Evolutionary conservation across 2,888 invertebrate species (phyloP).

Genomic region (Lutraria lutraria): DNA sequence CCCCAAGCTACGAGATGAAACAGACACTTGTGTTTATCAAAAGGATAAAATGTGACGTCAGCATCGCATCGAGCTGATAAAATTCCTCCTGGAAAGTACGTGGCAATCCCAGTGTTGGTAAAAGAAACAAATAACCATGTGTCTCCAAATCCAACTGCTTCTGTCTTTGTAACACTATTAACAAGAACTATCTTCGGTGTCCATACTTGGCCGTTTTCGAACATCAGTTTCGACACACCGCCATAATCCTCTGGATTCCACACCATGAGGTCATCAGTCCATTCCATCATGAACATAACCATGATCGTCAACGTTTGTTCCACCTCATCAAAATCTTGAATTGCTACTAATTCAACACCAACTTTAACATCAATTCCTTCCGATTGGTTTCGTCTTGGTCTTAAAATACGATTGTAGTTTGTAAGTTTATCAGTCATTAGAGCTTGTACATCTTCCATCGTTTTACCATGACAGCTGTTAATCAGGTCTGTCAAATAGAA

Average conservation of each 20-base stretch:
- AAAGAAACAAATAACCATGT: slow-evolving; percentile 31
- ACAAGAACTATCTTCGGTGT: slow-evolving; percentile 50
- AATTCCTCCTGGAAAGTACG: slow-evolving; percentile 36
- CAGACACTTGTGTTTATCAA: slow-evolving; percentile 39
- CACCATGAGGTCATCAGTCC: slow-evolving; percentile 55
- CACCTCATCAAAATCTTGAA: slow-evolving; percentile 67
- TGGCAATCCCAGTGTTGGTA: background rate
- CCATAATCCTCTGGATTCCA: slow-evolving; percentile 55
- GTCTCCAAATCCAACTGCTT: slow-evolving; percentile 26
- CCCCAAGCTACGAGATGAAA: background rate
- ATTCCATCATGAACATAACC: slow-evolving; percentile 52
- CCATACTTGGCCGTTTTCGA: slow-evolving; percentile 57
- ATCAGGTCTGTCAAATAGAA: background rate
- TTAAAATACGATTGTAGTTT: slow-evolving; percentile 44
- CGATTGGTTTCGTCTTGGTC: slow-evolving; percentile 46
- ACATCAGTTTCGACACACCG: background rate
- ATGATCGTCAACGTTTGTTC: slow-evolving; percentile 56
- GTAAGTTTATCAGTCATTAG: background rate
- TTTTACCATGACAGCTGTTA: background rate
- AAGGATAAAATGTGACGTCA: slow-evolving; percentile 50
- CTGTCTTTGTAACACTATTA: slow-evolving; percentile 36
- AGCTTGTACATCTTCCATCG: background rate
- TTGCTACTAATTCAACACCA: slow-evolving; percentile 40
- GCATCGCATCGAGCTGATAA: slow-evolving; percentile 35
- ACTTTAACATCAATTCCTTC: slow-evolving; percentile 35